Conservation (phyloP, 1,140 invertebrate species). For the Bombus sylvicola region DNA sequence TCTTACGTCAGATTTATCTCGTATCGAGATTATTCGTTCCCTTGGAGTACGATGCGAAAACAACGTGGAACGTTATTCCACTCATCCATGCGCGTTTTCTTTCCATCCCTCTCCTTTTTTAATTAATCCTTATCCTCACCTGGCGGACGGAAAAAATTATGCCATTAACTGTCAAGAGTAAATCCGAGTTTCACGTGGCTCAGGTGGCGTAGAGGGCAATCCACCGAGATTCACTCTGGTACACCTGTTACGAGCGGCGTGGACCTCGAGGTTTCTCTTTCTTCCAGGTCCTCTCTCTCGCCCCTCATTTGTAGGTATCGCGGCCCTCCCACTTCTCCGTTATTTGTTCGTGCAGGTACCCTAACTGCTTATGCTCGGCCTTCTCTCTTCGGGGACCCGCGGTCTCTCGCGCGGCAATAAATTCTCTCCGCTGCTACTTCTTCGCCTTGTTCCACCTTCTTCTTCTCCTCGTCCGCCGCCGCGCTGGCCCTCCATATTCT, state of each 20-base stretch:
- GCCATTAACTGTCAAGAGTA: slow-evolving; percentile 52
- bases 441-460: slow-evolving; percentile 44
- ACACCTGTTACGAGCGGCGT: slow-evolving; percentile 55
- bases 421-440: slow-evolving; percentile 62
- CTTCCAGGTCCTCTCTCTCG: background rate
- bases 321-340: slow-evolving; percentile 49
- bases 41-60: background rate
- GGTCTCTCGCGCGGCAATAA: slow-evolving; percentile 54
- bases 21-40: background rate
- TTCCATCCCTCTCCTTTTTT: background rate
- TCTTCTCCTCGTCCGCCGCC: background rate
- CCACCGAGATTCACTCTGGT: slow-evolving; percentile 26
- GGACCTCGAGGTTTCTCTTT: slow-evolving; percentile 33
- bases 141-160: slow-evolving; percentile 33
- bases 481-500: slow-evolving; percentile 40
- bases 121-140: slow-evolving; percentile 53
- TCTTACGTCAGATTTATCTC: background rate
- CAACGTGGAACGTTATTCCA: background rate
- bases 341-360: slow-evolving; percentile 63
- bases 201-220: slow-evolving; percentile 34
- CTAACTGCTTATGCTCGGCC: slow-evolving; percentile 58
- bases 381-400: slow-evolving; percentile 50
- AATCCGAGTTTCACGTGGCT: slow-evolving; percentile 37
- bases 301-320: slow-evolving; percentile 62
- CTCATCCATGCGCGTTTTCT: background rate